Percentiles rank a stretch among this genome's conserved stretches.
Conservation (phyloP, 2,888 invertebrate species). For the Furcula furcula region DNA sequence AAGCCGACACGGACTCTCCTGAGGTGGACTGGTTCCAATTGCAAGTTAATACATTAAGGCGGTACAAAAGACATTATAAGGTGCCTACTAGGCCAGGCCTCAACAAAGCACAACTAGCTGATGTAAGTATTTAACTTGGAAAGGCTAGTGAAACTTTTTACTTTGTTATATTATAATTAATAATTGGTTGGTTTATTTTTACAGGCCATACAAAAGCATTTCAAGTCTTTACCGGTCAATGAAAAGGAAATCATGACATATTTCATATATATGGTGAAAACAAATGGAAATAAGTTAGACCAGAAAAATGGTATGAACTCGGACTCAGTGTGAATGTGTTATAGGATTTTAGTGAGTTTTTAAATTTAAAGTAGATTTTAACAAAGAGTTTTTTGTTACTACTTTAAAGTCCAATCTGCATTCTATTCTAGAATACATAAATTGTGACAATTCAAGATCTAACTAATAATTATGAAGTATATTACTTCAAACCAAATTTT, state of each 20-base stretch:
- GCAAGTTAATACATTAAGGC: slow-evolving; percentile 95
- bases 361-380: slow-evolving; percentile 42
- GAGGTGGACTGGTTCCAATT: slow-evolving; percentile 97
- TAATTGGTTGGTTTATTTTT: slow-evolving; percentile 43
- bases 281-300: slow-evolving; percentile 93
- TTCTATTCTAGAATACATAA: slow-evolving; percentile 42
- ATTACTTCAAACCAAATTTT: slow-evolving; percentile 53
- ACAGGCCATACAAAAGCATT: slow-evolving; percentile 96
- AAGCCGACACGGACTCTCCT: slow-evolving; percentile 94
- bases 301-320: slow-evolving; percentile 89
- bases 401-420: slow-evolving; percentile 46
- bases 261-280: slow-evolving; percentile 98
- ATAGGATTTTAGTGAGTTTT: slow-evolving; percentile 44
- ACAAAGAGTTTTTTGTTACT: slow-evolving; percentile 39
- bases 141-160: not conserved
- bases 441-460: slow-evolving; percentile 48
- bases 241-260: slow-evolving; percentile 97
- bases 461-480: slow-evolving; percentile 44
- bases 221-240: slow-evolving; percentile 95
- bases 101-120: slow-evolving; percentile 97
- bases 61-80: slow-evolving; percentile 97
- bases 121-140: slow-evolving; percentile 90
- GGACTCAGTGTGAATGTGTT: slow-evolving; percentile 71
- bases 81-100: slow-evolving; percentile 94
- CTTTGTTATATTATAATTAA: not conserved